Conservation (phyloP, 1,140 invertebrate species). For the Armadillidium nasatum region DNA sequence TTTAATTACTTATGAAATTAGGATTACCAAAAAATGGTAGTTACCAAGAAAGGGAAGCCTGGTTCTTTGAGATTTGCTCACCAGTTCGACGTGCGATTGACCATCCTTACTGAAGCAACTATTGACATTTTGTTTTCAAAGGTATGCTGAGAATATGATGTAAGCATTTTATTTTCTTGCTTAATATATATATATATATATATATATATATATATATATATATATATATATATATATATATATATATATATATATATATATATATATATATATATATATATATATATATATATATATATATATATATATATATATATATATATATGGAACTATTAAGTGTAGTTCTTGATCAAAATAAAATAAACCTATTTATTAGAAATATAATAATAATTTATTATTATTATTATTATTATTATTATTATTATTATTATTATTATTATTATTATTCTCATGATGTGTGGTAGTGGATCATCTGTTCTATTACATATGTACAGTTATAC, state of each 20-base stretch:
- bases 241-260: constrained; percentile 19
- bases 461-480: neutral
- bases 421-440: constrained; percentile 7
- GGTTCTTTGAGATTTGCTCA: constrained; percentile 83
- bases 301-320: too few relatives aligned
- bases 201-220: constrained; percentile 28
- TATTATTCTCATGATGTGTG: neutral
- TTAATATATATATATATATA: constrained; percentile 19
- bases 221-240: constrained; percentile 19
- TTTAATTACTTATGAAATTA: constrained; percentile 78
- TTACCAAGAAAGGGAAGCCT: constrained; percentile 48
- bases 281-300: too few relatives aligned
- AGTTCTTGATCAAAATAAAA: too few relatives aligned
- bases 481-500: neutral
- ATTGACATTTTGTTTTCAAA: constrained; percentile 94
- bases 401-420: too few relatives aligned
- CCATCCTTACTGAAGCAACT: constrained; percentile 83
- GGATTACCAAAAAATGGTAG: constrained; percentile 64
- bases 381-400: too few relatives aligned
- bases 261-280: constrained; percentile 20
- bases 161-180: constrained; percentile 16
- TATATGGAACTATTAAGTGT: too few relatives aligned
- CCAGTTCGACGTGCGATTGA: constrained; percentile 85
- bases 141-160: constrained; percentile 53
- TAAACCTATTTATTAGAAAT: too few relatives aligned